Conservation (phyloP, 2,797 vertebrate genomes). For the Sylvilagus floridanus region DNA sequence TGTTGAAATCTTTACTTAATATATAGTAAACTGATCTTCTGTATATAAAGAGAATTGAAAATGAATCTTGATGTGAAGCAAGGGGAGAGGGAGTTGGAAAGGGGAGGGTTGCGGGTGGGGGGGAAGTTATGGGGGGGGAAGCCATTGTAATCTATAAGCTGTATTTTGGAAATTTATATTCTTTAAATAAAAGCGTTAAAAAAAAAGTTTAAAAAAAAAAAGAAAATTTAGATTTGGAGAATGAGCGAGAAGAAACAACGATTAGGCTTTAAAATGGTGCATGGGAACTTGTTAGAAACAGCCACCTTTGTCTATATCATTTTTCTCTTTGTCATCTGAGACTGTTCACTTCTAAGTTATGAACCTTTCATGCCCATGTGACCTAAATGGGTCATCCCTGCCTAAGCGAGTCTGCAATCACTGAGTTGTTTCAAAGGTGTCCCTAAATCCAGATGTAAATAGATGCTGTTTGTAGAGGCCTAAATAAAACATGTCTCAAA, state of each 20-base stretch:
- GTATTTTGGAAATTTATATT: too few relatives aligned
- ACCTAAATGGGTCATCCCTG: background rate
- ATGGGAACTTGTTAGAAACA: background rate
- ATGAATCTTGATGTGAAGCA: too few relatives aligned
- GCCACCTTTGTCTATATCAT: background rate
- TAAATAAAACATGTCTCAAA: background rate
- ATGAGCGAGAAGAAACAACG: background rate
- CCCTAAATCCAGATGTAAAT: background rate
- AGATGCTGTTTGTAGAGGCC: background rate
- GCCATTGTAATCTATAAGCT: too few relatives aligned
- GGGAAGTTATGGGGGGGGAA: too few relatives aligned
- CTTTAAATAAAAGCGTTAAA: too few relatives aligned
- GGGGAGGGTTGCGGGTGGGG: too few relatives aligned
- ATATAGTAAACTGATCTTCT: too few relatives aligned
- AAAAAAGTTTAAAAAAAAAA: too few relatives aligned
- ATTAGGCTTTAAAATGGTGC: background rate
- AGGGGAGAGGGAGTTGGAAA: too few relatives aligned
- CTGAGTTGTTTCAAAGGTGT: background rate
- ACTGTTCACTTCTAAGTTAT: background rate
- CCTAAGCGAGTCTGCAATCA: background rate
- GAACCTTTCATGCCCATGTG: background rate
- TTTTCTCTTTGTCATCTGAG: background rate
- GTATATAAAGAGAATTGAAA: too few relatives aligned
- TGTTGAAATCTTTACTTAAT: too few relatives aligned
- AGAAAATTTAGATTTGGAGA: background rate